phyloP scores from a whole-genome alignment of 1,140 invertebrate genomes.

The Pseudobourletiella spinata region DNA sequence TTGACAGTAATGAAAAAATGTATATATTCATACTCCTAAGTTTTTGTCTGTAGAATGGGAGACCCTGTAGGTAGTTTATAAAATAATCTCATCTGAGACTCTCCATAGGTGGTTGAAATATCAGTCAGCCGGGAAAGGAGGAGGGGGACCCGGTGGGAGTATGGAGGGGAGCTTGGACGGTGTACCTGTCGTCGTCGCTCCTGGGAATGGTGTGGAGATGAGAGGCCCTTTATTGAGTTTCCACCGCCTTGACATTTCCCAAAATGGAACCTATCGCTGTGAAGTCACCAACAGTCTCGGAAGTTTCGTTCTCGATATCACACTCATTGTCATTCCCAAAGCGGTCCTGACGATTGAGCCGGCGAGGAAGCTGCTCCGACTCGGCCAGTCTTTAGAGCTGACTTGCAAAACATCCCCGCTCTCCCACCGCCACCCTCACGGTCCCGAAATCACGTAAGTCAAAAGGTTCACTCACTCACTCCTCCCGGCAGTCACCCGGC shows the following conservation, averaged over 20 bases:
- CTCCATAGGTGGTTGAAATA: slow-evolving; percentile 14
- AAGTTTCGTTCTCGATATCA: slow-evolving; percentile 49
- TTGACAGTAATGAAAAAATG: no score
- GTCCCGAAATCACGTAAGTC: neutral
- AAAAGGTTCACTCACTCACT: neutral
- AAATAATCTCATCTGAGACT: no score
- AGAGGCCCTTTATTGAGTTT: slow-evolving; percentile 25
- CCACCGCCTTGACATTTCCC: slow-evolving; percentile 22
- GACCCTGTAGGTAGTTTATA: no score
- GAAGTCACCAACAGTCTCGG: slow-evolving; percentile 52
- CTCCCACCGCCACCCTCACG: slow-evolving; percentile 2
- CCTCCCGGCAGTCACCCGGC: no score
- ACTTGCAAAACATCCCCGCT: slow-evolving; percentile 41
- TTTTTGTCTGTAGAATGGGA: no score
- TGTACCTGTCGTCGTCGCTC: slow-evolving; percentile 12
- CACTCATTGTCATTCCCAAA: slow-evolving; percentile 45
- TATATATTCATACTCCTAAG: no score
- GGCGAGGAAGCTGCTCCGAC: slow-evolving; percentile 46
- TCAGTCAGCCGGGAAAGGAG: neutral
- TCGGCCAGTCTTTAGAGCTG: slow-evolving; percentile 48
- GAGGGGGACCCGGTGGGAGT: no score
- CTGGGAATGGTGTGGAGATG: slow-evolving; percentile 17
- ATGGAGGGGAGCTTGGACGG: neutral
- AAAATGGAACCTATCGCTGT: slow-evolving; percentile 44
- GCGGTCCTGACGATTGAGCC: slow-evolving; percentile 51